Base-by-base conservation (phyloP, 2,797 vertebrate species). In the Pseudochirops cupreus region DNA sequence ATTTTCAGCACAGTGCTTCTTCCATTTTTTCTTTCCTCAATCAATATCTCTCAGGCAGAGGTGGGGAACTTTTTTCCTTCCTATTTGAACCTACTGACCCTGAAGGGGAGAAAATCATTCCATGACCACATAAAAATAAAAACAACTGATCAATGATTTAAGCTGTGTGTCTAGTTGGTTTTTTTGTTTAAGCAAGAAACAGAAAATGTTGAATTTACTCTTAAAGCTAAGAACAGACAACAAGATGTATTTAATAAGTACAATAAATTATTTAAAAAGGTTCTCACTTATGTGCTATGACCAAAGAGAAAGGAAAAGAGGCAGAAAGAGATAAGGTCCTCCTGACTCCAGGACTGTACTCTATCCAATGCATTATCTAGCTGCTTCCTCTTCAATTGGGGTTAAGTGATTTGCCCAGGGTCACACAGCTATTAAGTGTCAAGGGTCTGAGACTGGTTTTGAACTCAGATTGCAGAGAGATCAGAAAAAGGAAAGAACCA, bases 201-300 rank as follows among this genome's bases (percentile, higher is more conserved):
- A 89, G 18, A 95, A 90, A 50, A 89, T 3, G n/a, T 31, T 62
- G 54, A 28, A 93, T 55, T 89, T 29, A 21, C 4, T 91, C 93
- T 82, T 89, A 46, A 31, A 94, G 14, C 92, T 92, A 92, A 59
- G 56, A 94, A 57, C 90, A 55, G 55, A 54, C 92, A 55, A 26
- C 56, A 0, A 56, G 93, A 90, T 93, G 67, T 53, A 56, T 82
- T 92, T 92, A 90, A 91, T 53, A 95, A 96, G 92, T 62, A 39
- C 5, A 91, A 95, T 74, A 96, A 90, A 89, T 91, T 67, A 39
- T 74, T 39, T 33, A 1, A 24, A 93, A 91, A 1, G 26, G 4
- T 0, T 13, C 89, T 92, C 33, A 62, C 26, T 26, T 50, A 89
- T 26, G 31, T 46, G 16, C 33, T 31, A 52, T 82, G 13, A 74